Evolutionary conservation across 2,888 invertebrate species (phyloP).

Genomic region (Aphodius sticticus): DNA sequence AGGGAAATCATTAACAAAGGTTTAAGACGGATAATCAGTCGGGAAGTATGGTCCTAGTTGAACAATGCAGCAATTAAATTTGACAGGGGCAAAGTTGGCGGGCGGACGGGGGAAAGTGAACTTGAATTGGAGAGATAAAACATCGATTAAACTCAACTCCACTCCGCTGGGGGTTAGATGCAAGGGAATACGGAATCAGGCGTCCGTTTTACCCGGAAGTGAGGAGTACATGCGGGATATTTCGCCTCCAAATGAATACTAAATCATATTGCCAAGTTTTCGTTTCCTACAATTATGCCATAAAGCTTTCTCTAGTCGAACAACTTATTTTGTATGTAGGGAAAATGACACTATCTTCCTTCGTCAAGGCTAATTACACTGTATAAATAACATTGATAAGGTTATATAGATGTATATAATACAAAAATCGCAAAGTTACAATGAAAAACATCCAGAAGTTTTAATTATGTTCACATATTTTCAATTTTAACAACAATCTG

Average conservation of each 20-base stretch:
- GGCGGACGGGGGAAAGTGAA: constrained; percentile 33
- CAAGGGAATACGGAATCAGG: neutral
- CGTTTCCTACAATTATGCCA: no score
- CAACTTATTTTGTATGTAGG: no score
- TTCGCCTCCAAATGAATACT: neutral
- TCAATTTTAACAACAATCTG: no score
- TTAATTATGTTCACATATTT: no score
- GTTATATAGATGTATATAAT: no score
- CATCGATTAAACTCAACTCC: constrained; percentile 37
- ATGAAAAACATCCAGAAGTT: no score
- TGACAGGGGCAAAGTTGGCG: constrained; percentile 38
- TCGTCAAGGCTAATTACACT: no score
- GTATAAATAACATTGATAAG: no score
- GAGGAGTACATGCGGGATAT: neutral
- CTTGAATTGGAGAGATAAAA: constrained; percentile 37
- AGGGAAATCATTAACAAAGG: constrained; percentile 34
- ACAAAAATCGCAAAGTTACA: no score
- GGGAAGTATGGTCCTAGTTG: constrained; percentile 38
- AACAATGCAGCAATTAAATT: constrained; percentile 40
- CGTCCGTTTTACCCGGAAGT: neutral
- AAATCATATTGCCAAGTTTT: no score
- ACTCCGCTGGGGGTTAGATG: constrained; percentile 16
- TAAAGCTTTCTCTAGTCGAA: no score
- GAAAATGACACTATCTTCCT: no score
- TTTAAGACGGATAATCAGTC: constrained; percentile 38